These are phyloP conservation scores for Drosophila virilis DNA, from an alignment of 1,140 invertebrate species.

Conservation along the genomic window DNA sequence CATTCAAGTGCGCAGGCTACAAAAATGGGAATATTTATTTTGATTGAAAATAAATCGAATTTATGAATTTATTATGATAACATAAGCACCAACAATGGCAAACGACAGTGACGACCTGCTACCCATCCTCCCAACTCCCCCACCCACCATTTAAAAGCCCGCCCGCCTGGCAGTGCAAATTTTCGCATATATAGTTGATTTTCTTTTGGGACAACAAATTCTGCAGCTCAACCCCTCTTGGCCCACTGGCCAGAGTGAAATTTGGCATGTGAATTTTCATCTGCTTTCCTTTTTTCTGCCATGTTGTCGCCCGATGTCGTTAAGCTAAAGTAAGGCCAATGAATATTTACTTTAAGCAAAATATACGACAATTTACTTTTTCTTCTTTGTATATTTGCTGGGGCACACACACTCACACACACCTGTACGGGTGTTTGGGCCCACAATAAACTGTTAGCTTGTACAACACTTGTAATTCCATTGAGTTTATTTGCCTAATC, in stretches of 20 bases:
- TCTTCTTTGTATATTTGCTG: slow-evolving; percentile 38
- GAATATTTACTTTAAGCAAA: slow-evolving; percentile 76
- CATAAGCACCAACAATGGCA: slow-evolving; percentile 71
- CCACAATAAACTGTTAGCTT: slow-evolving; percentile 61
- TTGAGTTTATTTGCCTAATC: slow-evolving; percentile 78
- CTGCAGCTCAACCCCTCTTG: background rate
- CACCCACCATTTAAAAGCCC: background rate
- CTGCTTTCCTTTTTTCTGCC: slow-evolving; percentile 20
- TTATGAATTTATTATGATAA: slow-evolving; percentile 84
- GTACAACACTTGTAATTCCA: slow-evolving; percentile 67
- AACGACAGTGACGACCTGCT: slow-evolving; percentile 28
- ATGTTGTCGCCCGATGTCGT: slow-evolving; percentile 19
- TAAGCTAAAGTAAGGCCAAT: slow-evolving; percentile 63
- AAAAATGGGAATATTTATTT: slow-evolving; percentile 72
- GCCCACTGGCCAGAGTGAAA: slow-evolving; percentile 55
- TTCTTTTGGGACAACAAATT: slow-evolving; percentile 34
- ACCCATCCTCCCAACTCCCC: too few relatives aligned
- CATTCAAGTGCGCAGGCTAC: slow-evolving; percentile 37
- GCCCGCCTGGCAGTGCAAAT: slow-evolving; percentile 46
- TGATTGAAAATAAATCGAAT: slow-evolving; percentile 84
- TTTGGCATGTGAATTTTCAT: slow-evolving; percentile 44
- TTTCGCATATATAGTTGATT: slow-evolving; percentile 33
- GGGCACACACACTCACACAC: slow-evolving; percentile 7
- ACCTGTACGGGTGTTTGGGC: background rate
- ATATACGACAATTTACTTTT: slow-evolving; percentile 41